These are phyloP conservation scores for Riparia riparia DNA, from an alignment of 2,113 vertebrate genomes.

Conservation along the genomic window DNA sequence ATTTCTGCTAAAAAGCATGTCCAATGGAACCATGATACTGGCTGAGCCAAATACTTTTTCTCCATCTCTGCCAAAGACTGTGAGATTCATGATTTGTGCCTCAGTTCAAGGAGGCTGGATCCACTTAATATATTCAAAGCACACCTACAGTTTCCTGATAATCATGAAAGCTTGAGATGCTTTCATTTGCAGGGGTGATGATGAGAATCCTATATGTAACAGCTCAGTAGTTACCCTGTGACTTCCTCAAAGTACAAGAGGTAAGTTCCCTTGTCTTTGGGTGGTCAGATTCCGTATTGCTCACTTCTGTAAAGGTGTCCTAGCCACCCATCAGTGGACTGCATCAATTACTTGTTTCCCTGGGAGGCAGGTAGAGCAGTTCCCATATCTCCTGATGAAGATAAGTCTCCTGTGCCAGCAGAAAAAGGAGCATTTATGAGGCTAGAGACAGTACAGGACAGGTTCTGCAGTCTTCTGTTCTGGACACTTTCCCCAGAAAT, in stretches of 20 bases:
- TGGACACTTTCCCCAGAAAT: not conserved
- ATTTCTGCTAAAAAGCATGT: slow-evolving; percentile 62
- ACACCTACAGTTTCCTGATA: not conserved
- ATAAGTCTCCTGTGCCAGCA: not conserved
- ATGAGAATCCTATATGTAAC: not conserved
- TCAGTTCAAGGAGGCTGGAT: not conserved
- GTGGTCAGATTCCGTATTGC: not conserved
- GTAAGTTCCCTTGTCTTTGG: not conserved
- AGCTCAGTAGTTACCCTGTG: not conserved
- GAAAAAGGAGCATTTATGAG: not conserved
- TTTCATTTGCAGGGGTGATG: not conserved
- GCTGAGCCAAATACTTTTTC: slow-evolving; percentile 54
- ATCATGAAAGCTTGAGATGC: not conserved
- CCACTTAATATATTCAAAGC: not conserved
- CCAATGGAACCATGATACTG: slow-evolving; percentile 60
- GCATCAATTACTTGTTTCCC: not conserved
- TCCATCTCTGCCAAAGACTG: slow-evolving; percentile 33
- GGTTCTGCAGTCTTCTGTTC: not conserved
- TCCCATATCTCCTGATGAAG: not conserved
- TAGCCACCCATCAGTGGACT: not conserved
- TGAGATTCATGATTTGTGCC: slow-evolving; percentile 10
- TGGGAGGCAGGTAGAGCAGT: not conserved
- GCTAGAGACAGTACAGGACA: not conserved
- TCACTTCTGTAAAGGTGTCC: not conserved
- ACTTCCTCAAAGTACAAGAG: not conserved